Evolutionary conservation across 2,113 vertebrate genomes (phyloP), one percentile per base, ranked within the genome.

Genomic region (Rhinolophus sinicus): DNA sequence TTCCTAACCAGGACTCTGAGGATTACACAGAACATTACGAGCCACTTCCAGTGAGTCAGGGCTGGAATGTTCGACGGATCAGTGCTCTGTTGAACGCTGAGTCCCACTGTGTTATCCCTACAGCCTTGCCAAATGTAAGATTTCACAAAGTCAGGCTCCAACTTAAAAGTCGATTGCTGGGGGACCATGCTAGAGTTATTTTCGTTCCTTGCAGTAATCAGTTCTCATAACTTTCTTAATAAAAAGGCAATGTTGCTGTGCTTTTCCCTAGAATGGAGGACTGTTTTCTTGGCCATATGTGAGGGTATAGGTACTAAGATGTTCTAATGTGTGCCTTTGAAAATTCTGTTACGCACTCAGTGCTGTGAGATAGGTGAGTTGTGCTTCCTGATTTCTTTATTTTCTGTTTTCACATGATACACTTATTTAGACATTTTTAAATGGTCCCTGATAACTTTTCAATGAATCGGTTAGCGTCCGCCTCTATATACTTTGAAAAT

Each of bases 131-230:
- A 91, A 94, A 92, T 15, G 22, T 40, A 0, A 58, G 85, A 72
- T 83, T 92, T 69, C 13, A 47, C 54, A 26, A 77, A 47, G 67
- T 94, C 95, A 75, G 62, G 40, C 35, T 95, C 86, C 44, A 58
- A 58, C 44, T 67, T 60, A 85, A 93, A 93, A 93, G 19, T 73
- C 67, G 21, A 2, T 85, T 88, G 81, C 86, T 80, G 86, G 70
- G 96, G 95, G 58, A 30, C 88, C 93, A 73, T 69, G 35, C 28
- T 35, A 40, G 62, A 96, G 69, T 90, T 93, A 35, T 54, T 97
- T 95, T 86, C 82, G 52, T 91, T 97, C 70, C 38, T 96, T 78
- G 16, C 60, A 93, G 70, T 19, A 95, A 75, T 97, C 84, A 67
- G 56, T 78, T 95, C 78, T 93, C 24, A 10, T 96, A 60, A 77